These are phyloP conservation scores for Cotesia vestalis DNA, from an alignment of 1,140 invertebrate species.

Conservation along the genomic window DNA sequence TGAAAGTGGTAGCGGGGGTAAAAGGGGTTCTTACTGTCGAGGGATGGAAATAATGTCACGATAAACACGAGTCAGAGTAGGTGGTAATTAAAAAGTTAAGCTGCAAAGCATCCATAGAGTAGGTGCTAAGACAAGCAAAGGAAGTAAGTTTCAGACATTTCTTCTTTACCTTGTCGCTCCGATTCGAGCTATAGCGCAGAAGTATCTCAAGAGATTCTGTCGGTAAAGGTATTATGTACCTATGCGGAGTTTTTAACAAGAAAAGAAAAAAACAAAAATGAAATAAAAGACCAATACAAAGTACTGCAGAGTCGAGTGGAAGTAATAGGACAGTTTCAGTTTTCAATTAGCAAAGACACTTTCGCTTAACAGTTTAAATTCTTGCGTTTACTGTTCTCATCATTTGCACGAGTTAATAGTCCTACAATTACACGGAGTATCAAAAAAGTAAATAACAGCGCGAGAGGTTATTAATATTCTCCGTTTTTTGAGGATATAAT, in stretches of 20 bases:
- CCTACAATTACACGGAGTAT: neutral
- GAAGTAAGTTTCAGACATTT: conserved; percentile 26
- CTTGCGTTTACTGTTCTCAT: no score
- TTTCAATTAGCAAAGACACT: conserved; percentile 23
- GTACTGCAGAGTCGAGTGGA: neutral
- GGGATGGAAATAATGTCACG: conserved; percentile 44
- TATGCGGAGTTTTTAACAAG: neutral
- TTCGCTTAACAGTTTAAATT: neutral
- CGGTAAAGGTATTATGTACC: neutral
- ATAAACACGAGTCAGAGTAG: conserved; percentile 53
- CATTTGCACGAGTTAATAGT: no score
- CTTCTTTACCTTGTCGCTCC: conserved; percentile 12
- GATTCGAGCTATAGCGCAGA: neutral
- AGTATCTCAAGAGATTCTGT: neutral
- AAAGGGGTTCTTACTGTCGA: conserved; percentile 13
- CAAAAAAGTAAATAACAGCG: neutral
- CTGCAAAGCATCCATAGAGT: conserved; percentile 46
- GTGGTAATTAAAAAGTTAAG: conserved; percentile 62
- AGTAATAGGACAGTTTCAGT: conserved; percentile 26
- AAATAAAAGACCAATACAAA: neutral
- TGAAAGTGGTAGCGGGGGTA: neutral
- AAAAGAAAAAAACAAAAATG: neutral
- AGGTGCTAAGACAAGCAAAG: conserved; percentile 36
- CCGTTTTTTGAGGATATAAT: neutral
- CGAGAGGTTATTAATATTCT: conserved; percentile 14